phyloP scores from a whole-genome alignment of 2,888 invertebrate species.

The Phortica okadai region DNA sequence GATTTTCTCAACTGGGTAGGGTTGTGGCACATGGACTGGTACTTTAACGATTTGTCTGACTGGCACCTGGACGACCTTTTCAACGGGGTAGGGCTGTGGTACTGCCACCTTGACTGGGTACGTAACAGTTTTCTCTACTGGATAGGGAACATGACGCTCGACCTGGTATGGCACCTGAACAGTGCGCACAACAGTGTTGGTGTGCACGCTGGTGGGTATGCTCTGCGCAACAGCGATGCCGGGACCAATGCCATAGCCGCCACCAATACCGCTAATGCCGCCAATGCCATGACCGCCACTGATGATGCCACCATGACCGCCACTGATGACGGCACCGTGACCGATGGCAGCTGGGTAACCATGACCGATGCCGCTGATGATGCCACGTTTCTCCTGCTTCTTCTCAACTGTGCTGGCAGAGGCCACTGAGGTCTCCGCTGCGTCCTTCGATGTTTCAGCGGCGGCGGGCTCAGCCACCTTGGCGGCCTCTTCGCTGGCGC shows the following conservation, averaged over 20 bases:
- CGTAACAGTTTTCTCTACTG: constrained; percentile 87
- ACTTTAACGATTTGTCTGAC: constrained; percentile 86
- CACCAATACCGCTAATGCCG: constrained; percentile 71
- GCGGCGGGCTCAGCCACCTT: constrained; percentile 73
- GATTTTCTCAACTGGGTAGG: constrained; percentile 80
- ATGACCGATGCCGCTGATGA: constrained; percentile 79
- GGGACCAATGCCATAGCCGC: constrained; percentile 57
- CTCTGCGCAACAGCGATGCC: constrained; percentile 72
- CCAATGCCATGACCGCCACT: constrained; percentile 68
- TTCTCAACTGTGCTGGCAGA: constrained; percentile 79
- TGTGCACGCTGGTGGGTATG: constrained; percentile 79
- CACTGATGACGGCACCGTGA: constrained; percentile 9
- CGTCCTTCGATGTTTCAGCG: constrained; percentile 61
- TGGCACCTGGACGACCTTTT: constrained; percentile 87
- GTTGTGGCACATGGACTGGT: constrained; percentile 78
- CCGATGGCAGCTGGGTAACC: constrained; percentile 75
- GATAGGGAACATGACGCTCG: constrained; percentile 84
- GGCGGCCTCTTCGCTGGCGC: constrained; percentile 80
- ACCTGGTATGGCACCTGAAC: constrained; percentile 83
- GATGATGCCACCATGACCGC: constrained; percentile 75
- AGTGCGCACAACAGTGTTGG: constrained; percentile 83
- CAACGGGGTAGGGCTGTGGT: constrained; percentile 88
- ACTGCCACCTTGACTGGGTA: constrained; percentile 87
- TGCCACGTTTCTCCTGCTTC: constrained; percentile 87
- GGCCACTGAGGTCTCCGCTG: constrained; percentile 78